Conservation (phyloP, 2,113 vertebrate species). For the Varanus komodoensis region DNA sequence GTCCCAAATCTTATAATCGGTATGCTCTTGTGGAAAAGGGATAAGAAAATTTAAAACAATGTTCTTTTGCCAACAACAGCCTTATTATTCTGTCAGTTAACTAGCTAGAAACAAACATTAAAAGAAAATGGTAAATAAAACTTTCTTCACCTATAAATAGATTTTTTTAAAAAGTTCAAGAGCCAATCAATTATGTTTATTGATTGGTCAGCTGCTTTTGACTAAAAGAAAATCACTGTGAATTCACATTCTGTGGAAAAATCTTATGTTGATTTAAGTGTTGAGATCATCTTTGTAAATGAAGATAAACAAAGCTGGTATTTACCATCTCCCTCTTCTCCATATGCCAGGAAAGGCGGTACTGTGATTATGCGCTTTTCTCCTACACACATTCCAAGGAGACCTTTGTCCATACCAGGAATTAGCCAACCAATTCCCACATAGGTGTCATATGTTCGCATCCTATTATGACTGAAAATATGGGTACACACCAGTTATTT, state of each 20-base stretch:
- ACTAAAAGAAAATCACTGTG: neutral
- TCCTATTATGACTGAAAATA: constrained; percentile 88
- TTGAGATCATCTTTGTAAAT: neutral
- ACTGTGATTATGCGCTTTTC: constrained; percentile 93
- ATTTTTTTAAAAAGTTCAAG: neutral
- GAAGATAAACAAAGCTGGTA: neutral
- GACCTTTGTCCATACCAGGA: constrained; percentile 96
- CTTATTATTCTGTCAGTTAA: neutral
- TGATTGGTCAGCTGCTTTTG: neutral
- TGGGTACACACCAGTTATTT: neutral
- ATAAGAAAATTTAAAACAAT: neutral
- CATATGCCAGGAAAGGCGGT: constrained; percentile 93
- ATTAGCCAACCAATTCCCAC: constrained; percentile 99
- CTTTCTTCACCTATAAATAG: neutral
- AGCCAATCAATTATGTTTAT: neutral
- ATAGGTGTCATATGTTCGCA: constrained; percentile 96
- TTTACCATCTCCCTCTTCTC: constrained; percentile 94
- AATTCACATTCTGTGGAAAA: neutral
- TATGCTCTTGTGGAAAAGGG: neutral
- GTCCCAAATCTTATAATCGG: too few species aligned
- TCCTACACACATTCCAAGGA: constrained; percentile 96
- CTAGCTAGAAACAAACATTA: neutral
- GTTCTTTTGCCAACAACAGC: neutral
- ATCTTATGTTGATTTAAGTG: neutral
- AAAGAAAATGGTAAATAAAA: neutral